A percentile compares a stretch with the other conserved stretches of the same genome.
Evolutionary conservation across 2,888 invertebrate genomes (phyloP).

Genomic region (Drosophila kanekoi): DNA sequence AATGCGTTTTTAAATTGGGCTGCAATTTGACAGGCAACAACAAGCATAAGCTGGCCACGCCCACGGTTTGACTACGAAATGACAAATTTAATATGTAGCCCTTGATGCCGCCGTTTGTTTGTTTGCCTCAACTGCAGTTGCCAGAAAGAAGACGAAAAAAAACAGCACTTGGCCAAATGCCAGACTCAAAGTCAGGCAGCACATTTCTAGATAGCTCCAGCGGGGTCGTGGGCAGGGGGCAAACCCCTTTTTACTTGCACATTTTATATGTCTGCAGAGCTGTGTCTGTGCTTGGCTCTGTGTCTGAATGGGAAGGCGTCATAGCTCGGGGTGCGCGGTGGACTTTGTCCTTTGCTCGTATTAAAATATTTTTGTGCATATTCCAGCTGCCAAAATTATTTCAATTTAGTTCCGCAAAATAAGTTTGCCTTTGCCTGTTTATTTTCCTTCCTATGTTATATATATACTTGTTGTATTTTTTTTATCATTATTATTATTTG

Average conservation of each 20-base stretch:
- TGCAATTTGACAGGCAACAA: conserved; percentile 53
- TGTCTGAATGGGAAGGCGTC: conserved; percentile 24
- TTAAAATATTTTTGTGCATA: conserved; percentile 73
- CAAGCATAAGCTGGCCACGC: conserved; percentile 23
- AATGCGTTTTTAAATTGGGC: conserved; percentile 59
- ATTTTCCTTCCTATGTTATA: conserved; percentile 22
- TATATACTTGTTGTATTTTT: conserved; percentile 19
- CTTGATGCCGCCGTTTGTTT: conserved; percentile 56
- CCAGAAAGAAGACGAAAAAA: conserved; percentile 28
- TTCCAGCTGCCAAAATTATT: conserved; percentile 79
- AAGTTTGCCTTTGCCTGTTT: conserved; percentile 61
- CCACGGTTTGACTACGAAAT: conserved; percentile 53
- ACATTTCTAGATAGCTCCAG: conserved; percentile 17
- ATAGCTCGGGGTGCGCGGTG: background rate
- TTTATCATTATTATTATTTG: conserved; percentile 24
- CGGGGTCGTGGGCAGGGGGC: background rate
- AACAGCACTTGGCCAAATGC: conserved; percentile 65
- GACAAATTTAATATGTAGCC: conserved; percentile 77
- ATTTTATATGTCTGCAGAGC: conserved; percentile 47
- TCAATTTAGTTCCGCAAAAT: conserved; percentile 81
- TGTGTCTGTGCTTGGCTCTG: conserved; percentile 21
- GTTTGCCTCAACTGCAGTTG: conserved; percentile 55
- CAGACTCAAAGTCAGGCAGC: conserved; percentile 45
- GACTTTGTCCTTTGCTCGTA: conserved; percentile 35
- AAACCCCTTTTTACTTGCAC: conserved; percentile 62